phyloP scores from a whole-genome alignment of 2,888 invertebrate genomes.

The Microctonus hyperodae region DNA sequence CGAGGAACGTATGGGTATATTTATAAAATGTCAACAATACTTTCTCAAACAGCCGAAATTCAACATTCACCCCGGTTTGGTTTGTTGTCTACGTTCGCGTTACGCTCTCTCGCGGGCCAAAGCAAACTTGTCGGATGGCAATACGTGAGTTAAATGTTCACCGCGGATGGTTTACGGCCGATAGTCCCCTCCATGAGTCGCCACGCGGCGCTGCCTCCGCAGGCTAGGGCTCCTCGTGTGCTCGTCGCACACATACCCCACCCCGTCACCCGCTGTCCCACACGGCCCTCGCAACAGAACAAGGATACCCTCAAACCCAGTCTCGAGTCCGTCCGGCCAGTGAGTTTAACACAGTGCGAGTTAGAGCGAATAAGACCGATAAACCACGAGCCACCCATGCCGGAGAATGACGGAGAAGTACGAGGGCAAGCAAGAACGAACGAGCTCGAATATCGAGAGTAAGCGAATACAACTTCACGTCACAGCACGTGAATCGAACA shows the following conservation, averaged over 20 bases:
- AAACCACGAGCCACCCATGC: constrained; percentile 27
- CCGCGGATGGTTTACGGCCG: constrained; percentile 67
- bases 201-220: constrained; percentile 63
- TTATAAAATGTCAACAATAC: constrained; percentile 16
- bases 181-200: constrained; percentile 69
- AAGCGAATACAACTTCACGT: constrained; percentile 10
- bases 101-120: constrained; percentile 61
- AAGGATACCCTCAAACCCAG: constrained; percentile 31
- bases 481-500: constrained; percentile 17
- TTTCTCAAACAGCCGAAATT: constrained; percentile 5
- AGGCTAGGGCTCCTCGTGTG: constrained; percentile 43
- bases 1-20: constrained; percentile 10
- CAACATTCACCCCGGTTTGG: constrained; percentile 31
- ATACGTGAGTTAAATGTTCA: constrained; percentile 65
- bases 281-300: constrained; percentile 34
- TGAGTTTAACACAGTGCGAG: constrained; percentile 35
- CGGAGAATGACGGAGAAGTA: constrained; percentile 26
- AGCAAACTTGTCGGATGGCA: constrained; percentile 65
- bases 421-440: constrained; percentile 33
- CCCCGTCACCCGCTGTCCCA: constrained; percentile 35
- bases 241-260: constrained; percentile 40
- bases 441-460: constrained; percentile 22
- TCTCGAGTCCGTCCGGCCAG: constrained; percentile 36
- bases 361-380: constrained; percentile 37
- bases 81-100: constrained; percentile 41